phyloP scores from a whole-genome alignment of 2,113 vertebrate species.

The Neodontobutis hainanensis region DNA sequence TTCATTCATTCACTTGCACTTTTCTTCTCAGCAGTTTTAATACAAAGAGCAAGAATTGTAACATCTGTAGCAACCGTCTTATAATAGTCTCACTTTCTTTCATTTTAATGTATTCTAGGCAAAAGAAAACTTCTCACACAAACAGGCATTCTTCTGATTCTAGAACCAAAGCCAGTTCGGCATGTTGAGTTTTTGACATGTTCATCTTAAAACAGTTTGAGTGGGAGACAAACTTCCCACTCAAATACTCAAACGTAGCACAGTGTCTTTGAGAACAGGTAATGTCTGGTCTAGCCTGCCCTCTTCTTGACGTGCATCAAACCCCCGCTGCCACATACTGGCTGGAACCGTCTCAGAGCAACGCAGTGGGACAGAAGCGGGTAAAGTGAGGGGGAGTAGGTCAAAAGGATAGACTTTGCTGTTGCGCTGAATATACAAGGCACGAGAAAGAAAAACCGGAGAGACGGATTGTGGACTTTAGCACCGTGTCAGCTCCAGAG shows the following conservation, averaged over 20 bases:
- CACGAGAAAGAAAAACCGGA: conserved; percentile 23
- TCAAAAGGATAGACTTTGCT: conserved; percentile 3
- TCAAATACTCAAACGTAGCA: not conserved
- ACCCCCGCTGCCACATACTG: conserved; percentile 69
- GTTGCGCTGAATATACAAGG: conserved; percentile 35
- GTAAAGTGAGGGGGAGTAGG: conserved; percentile 1
- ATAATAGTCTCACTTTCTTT: no score
- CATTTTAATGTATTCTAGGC: no score
- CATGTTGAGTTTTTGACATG: no score
- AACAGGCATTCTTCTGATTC: no score
- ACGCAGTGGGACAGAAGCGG: not conserved
- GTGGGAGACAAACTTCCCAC: not conserved
- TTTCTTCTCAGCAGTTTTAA: no score
- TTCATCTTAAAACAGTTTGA: no score
- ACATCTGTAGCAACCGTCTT: no score
- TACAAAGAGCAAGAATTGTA: no score
- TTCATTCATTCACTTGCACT: no score
- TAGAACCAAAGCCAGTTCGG: no score
- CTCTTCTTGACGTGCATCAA: conserved; percentile 51
- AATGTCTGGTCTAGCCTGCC: conserved; percentile 57
- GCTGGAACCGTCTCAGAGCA: conserved; percentile 62
- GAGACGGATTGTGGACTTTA: conserved; percentile 58
- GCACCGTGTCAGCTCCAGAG: conserved; percentile 60
- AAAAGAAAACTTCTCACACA: no score
- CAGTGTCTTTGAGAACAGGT: conserved; percentile 50